These are phyloP conservation scores for Apamea sordens DNA, from an alignment of 2,888 invertebrate species.

Conservation along the genomic window DNA sequence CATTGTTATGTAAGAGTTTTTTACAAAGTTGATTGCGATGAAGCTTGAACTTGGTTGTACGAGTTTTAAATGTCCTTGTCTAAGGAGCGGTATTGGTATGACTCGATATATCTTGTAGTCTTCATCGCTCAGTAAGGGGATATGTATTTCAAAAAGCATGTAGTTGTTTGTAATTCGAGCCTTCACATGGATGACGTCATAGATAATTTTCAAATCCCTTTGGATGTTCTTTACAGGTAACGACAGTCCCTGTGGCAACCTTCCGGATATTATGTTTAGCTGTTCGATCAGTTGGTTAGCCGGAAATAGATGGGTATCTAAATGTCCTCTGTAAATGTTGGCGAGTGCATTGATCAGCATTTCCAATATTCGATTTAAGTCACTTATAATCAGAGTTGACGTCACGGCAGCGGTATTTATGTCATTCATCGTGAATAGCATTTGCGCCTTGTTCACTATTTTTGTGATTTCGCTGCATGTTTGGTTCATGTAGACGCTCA, in stretches of 20 bases:
- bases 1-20: no score
- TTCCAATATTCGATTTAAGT: not conserved
- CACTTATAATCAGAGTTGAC: not conserved
- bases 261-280: not conserved
- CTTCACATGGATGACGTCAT: no score
- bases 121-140: no score
- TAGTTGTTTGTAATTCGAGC: no score
- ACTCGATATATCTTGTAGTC: no score
- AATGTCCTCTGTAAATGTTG: constrained; percentile 3
- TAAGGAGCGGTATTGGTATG: no score
- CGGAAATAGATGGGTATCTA: not conserved
- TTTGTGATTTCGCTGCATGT: not conserved
- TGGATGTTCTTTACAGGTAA: not conserved
- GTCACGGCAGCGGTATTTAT: not conserved
- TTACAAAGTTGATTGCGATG: no score
- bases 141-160: no score
- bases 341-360: not conserved
- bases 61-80: no score
- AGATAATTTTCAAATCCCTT: no score
- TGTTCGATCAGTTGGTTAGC: not conserved
- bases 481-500: constrained; percentile 11
- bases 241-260: no score
- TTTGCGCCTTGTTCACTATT: constrained; percentile 4
- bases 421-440: constrained; percentile 2
- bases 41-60: no score